Percentiles rank a stretch among this genome's conserved stretches.
Conservation (phyloP, 2,113 vertebrate genomes). For the Oxyruncus cristatus region DNA sequence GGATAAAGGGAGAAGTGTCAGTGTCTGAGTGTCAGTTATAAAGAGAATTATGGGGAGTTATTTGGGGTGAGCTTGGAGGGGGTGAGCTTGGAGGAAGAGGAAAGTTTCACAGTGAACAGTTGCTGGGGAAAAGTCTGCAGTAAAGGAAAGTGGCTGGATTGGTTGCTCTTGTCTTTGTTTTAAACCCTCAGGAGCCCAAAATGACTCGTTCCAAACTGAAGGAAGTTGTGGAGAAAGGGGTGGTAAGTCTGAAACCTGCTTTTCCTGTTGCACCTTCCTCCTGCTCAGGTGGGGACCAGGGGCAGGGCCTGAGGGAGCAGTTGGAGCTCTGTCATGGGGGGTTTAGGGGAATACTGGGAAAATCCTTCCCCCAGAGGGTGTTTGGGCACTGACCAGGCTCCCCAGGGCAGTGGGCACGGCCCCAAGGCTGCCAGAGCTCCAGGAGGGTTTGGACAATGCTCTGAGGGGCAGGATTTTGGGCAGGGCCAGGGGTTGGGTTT, state of each 20-base stretch:
- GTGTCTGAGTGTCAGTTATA: not conserved
- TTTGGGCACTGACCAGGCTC: not conserved
- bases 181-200: constrained; percentile 86
- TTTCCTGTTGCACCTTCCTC: not conserved
- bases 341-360: fast-evolving
- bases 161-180: not conserved
- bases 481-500: not conserved
- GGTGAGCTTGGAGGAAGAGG: not conserved
- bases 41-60: not conserved
- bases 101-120: not conserved
- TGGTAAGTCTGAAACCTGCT: constrained; percentile 74
- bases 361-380: not conserved
- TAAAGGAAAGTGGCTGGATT: not conserved
- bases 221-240: constrained; percentile 90
- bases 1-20: not conserved
- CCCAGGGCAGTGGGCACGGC: not conserved
- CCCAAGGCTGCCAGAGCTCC: not conserved
- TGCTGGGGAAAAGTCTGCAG: not conserved
- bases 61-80: not conserved
- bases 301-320: not conserved
- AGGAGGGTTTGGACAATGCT: fast-evolving
- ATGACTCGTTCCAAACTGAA: constrained; percentile 97
- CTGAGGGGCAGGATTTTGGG: fast-evolving
- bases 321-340: not conserved
- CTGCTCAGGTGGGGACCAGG: not conserved